Percentiles rank a stretch among this genome's conserved stretches.
Conservation (phyloP, 2,888 invertebrate species). For the Tipula confusa region DNA sequence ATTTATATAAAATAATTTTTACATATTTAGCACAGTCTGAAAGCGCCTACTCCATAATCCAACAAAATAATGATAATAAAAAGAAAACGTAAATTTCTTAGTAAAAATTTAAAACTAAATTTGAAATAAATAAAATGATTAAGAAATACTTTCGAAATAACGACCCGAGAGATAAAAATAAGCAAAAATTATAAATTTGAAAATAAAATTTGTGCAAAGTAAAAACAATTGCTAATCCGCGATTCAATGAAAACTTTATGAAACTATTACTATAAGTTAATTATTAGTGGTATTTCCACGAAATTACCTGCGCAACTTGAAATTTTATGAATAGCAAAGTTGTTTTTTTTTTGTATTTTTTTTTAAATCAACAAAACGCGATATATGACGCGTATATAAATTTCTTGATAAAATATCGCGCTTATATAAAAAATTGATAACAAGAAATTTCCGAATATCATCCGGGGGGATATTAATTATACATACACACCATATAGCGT, state of each 20-base stretch:
- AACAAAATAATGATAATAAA: background rate
- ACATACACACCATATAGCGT: background rate
- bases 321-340: background rate
- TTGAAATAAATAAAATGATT: background rate
- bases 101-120: background rate
- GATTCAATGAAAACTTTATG: background rate
- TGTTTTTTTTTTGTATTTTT: no score
- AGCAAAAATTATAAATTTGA: background rate
- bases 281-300: background rate
- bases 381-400: background rate
- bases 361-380: background rate
- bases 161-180: background rate
- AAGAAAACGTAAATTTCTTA: background rate
- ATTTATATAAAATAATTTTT: no score
- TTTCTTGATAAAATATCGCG: background rate
- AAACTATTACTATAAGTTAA: background rate
- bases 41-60: background rate
- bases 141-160: background rate
- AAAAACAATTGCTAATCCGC: background rate
- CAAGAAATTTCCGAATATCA: background rate
- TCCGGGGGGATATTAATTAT: background rate
- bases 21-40: background rate
- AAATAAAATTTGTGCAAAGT: background rate
- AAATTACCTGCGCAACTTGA: background rate
- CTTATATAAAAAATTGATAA: background rate